Percentiles rank a stretch among this genome's conserved stretches.
Conservation (phyloP, 1,140 invertebrate species). For the Pachypsylla venusta region DNA sequence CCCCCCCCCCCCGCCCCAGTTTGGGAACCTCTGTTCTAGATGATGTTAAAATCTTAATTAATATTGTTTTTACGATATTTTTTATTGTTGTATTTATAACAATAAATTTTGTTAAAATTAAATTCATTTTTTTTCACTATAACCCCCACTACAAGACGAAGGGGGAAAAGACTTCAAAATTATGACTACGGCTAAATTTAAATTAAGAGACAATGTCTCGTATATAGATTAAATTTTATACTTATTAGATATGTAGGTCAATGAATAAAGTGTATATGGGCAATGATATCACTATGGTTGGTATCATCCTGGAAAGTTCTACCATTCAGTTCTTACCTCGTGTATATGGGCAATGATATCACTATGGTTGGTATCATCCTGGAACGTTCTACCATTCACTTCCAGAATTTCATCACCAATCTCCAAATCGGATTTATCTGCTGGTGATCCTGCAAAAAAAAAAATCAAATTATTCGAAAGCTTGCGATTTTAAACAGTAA, state of each 20-base stretch:
- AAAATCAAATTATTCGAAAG: slow-evolving; percentile 14
- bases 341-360: slow-evolving; percentile 89
- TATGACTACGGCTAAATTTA: not conserved
- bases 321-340: slow-evolving; percentile 68
- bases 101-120: too few relatives aligned
- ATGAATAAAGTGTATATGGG: slow-evolving; percentile 57
- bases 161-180: too few relatives aligned
- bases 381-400: slow-evolving; percentile 79
- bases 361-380: slow-evolving; percentile 62
- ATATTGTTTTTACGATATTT: too few relatives aligned
- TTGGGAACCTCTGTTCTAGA: too few relatives aligned
- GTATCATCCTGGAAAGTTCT: slow-evolving; percentile 65
- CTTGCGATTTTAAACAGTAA: not conserved
- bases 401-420: slow-evolving; percentile 91
- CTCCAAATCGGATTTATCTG: slow-evolving; percentile 79
- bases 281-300: slow-evolving; percentile 74
- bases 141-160: too few relatives aligned
- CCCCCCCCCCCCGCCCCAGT: too few relatives aligned
- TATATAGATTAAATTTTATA: not conserved
- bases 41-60: too few relatives aligned
- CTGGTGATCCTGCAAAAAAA: slow-evolving; percentile 61
- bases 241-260: not conserved
- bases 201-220: not conserved
- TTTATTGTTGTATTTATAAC: too few relatives aligned
- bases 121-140: too few relatives aligned